phyloP scores from a whole-genome alignment of 2,888 invertebrate genomes.

The Lochmaea crataegi region DNA sequence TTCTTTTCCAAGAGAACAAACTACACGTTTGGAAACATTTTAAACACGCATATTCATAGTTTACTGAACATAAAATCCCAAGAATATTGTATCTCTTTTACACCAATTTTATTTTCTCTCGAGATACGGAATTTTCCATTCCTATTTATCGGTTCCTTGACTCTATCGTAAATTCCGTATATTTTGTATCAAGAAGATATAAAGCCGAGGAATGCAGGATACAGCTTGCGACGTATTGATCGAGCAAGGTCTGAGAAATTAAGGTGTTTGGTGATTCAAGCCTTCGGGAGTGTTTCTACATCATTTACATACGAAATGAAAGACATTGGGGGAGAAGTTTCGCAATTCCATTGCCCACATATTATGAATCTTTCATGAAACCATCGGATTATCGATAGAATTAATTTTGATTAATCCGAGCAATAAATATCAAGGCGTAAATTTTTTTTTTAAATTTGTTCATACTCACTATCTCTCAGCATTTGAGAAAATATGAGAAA shows the following conservation, averaged over 20 bases:
- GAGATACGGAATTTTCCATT: neutral
- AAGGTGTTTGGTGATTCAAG: constrained; percentile 24
- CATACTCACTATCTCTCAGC: no score
- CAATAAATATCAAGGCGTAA: no score
- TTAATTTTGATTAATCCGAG: neutral
- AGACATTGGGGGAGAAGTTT: constrained; percentile 5
- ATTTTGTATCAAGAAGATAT: constrained; percentile 19
- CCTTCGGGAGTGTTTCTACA: constrained; percentile 5
- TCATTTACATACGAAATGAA: constrained; percentile 25
- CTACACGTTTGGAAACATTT: neutral
- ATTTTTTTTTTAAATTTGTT: no score
- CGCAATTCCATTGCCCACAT: neutral
- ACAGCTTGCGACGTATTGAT: constrained; percentile 27
- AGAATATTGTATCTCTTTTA: neutral
- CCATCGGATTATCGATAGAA: neutral
- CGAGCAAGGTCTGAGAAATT: constrained; percentile 14
- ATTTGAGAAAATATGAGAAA: no score
- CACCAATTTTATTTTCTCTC: constrained; percentile 4
- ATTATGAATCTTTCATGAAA: constrained; percentile 15
- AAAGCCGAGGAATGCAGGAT: constrained; percentile 18
- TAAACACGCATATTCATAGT: neutral
- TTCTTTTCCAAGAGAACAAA: neutral
- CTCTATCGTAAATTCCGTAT: constrained; percentile 16
- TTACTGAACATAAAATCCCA: constrained; percentile 1
- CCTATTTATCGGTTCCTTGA: constrained; percentile 14